Base-by-base conservation (phyloP, 2,888 invertebrate genomes). In the Idaea dimidiata region DNA sequence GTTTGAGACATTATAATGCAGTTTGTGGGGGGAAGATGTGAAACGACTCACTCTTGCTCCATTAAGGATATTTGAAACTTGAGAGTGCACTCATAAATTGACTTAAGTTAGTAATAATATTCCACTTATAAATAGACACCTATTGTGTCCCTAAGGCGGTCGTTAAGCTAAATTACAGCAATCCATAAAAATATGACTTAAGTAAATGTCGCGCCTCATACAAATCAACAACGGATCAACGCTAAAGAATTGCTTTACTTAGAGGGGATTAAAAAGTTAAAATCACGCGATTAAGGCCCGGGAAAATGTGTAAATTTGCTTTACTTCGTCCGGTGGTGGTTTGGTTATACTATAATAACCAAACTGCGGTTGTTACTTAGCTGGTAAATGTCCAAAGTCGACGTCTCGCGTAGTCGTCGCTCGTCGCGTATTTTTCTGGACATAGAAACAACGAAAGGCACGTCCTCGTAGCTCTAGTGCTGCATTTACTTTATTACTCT, bases 401-500 rank as follows among this genome's bases (percentile, higher is more conserved):
- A 32, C 57, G 55, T 17, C 24, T 24, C 16, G 54, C 57, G 53
- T 57, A 56, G 24, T 10, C n/a, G n/a, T n/a, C n/a, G n/a, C n/a
- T n/a, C n/a, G n/a, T n/a, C 62, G 57, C 62, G 59, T 65, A 73
- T 78, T 70, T 76, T 76, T 74, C 72, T 66, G 67, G 72, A 67
- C 74, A 74, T 72, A 79, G 74, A 73, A 74, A 71, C 70, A 73
- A 67, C 72, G 74, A 76, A 71, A 79, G 78, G 84, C 91, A 91
- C 91, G 91, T 89, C 75, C 81, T 76, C 80, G 80, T 78, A 76
- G 76, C 81, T 79, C 79, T 80, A 81, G 82, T 80, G 79, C 81
- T 89, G 91, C 91, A 91, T 91, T 92, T 91, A 91, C 89, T 92
- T 92, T 91, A 92, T 88, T 84, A 76, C 92, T 87, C 89, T 88